Base-by-base conservation (phyloP, 2,797 vertebrate species). In the Sparus aurata region DNA sequence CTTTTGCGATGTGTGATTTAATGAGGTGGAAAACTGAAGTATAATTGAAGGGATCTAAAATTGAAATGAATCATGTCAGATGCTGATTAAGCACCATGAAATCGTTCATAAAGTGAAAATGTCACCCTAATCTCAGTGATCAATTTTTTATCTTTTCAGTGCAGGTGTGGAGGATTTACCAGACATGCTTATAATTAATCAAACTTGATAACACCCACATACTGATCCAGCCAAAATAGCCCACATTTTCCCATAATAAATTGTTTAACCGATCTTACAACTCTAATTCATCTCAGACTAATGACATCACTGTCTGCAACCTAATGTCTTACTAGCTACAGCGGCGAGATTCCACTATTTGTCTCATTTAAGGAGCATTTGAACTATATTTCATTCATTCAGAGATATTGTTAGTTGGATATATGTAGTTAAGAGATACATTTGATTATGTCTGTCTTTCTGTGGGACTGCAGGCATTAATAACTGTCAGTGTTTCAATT, bases 91-190 rank as follows among this genome's bases (percentile, higher is more conserved):
- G 23, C 65, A 47, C 23, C 57, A 25, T 73, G 27, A 55, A 12
- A 17, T 69, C 55, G 61, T 60, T 59, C n/a, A 67, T 59, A 25
- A 78, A 60, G 18, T 54, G 30, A 78, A 83, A 79, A 53, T 75
- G 62, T 73, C 60, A 59, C 20, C 15, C n/a, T 75, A 73, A 80
- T 73, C 41, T 65, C 47, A 57, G 23, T 58, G 18, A 68, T 83
- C 12, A 65, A 18, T 67, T 75, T 67, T 72, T 64, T 59, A 67
- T 30, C 73, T 85, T 73, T 66, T 47, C 3, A 60, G n/a, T 49
- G 23, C 27, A 61, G 55, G 54, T 57, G 22, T 30, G 5, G 18
- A 61, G 50, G 34, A 85, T 71, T 80, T 68, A 52, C 20, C 23
- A 43, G 45, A 50, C 65, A 41, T 50, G 57, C n/a, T 58, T 55